A percentile compares a stretch with the other conserved stretches of the same genome.
phyloP scores from a whole-genome alignment of 2,113 vertebrate species.

The Vidua macroura region DNA sequence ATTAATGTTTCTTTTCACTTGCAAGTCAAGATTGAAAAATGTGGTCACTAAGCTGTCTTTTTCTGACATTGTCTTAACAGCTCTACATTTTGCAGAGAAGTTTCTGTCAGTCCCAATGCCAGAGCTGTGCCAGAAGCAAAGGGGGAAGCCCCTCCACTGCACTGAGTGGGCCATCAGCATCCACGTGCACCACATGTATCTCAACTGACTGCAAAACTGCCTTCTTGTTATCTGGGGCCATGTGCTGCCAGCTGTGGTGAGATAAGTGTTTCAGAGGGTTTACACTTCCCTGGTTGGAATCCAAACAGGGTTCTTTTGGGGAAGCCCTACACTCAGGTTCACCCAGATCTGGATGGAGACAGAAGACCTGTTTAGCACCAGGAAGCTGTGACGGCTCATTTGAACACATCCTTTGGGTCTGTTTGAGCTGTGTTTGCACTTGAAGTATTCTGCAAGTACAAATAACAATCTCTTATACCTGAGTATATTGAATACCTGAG shows the following conservation, averaged over 20 bases:
- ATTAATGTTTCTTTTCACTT: conserved; percentile 68
- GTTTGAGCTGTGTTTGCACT: neutral
- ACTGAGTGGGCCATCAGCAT: neutral
- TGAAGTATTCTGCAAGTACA: neutral
- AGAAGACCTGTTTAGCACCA: neutral
- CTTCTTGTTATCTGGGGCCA: neutral
- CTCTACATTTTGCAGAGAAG: neutral
- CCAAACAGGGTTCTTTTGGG: neutral
- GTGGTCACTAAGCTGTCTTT: conserved; percentile 64
- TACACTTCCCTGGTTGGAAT: fast-evolving
- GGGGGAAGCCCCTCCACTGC: fast-evolving
- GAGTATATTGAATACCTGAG: neutral
- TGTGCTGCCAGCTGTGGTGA: neutral
- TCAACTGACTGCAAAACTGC: neutral
- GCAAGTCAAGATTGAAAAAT: conserved; percentile 58
- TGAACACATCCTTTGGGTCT: neutral
- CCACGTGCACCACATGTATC: neutral
- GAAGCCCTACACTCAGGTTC: neutral
- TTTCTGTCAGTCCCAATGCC: neutral
- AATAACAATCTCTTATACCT: neutral
- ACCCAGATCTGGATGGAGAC: neutral
- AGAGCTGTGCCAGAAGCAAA: neutral
- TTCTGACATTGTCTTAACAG: conserved; percentile 41
- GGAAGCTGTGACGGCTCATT: neutral
- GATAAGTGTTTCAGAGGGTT: neutral